phyloP scores from a whole-genome alignment of 2,888 invertebrate genomes.

The Anticlea derivata region DNA sequence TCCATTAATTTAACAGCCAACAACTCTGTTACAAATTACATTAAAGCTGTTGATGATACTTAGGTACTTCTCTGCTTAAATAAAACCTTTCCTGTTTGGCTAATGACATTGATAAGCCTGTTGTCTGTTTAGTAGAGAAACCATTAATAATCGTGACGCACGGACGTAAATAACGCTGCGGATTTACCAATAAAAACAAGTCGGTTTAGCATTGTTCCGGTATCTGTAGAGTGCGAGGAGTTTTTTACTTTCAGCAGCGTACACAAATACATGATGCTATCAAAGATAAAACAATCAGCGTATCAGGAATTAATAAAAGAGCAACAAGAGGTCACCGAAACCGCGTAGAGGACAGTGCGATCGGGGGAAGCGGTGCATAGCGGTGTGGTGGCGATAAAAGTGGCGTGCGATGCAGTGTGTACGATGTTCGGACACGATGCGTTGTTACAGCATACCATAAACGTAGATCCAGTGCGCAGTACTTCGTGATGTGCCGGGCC shows the following conservation, averaged over 20 bases:
- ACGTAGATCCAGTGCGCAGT: slow-evolving; percentile 17
- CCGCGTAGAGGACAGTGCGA: slow-evolving; percentile 14
- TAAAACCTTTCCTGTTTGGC: slow-evolving; percentile 32
- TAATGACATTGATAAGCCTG: slow-evolving; percentile 33
- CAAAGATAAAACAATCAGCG: slow-evolving; percentile 9
- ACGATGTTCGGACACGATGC: slow-evolving; percentile 29
- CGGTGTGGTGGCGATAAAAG: slow-evolving; percentile 32
- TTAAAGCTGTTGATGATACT: slow-evolving; percentile 4
- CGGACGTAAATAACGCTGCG: slow-evolving; percentile 5
- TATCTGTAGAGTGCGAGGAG: not conserved
- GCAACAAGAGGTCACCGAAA: slow-evolving; percentile 10
- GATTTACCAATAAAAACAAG: slow-evolving; percentile 15
- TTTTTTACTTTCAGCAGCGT: slow-evolving; percentile 10
- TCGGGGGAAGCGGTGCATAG: too few species aligned
- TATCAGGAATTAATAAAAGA: slow-evolving; percentile 19
- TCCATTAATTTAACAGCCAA: slow-evolving; percentile 19
- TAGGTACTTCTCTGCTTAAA: slow-evolving; percentile 17
- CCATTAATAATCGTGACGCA: slow-evolving; percentile 33
- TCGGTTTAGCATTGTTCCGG: slow-evolving; percentile 15
- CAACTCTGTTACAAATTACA: slow-evolving; percentile 15
- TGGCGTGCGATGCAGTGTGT: slow-evolving; percentile 17
- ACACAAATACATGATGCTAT: not conserved
- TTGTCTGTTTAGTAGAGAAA: slow-evolving; percentile 31
- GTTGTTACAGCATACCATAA: slow-evolving; percentile 7
- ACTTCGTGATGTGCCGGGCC: slow-evolving; percentile 16